A percentile compares a stretch with the other conserved stretches of the same genome.
Evolutionary conservation across 2,797 vertebrate genomes (phyloP).

Genomic region (Falco concolor): DNA sequence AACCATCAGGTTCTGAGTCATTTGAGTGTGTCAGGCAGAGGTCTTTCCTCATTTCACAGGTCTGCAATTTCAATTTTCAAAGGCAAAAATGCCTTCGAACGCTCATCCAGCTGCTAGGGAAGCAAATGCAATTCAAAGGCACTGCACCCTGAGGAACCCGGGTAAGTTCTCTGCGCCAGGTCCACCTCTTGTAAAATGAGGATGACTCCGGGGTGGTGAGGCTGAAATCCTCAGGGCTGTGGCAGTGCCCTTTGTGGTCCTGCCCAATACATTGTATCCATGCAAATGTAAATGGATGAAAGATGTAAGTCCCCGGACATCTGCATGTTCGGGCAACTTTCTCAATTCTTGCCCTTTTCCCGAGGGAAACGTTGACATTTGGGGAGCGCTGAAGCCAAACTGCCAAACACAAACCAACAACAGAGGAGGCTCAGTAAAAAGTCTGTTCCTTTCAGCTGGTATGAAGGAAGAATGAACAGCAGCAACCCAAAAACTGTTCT

Average conservation of each 20-base stretch:
- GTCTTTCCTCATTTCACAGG: rapidly evolving
- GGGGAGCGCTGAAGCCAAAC: background rate
- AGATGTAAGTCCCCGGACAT: background rate
- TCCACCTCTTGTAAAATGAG: rapidly evolving
- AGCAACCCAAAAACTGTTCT: too few species aligned
- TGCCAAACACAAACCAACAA: background rate
- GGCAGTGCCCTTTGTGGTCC: background rate
- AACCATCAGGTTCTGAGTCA: background rate
- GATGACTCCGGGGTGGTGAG: background rate
- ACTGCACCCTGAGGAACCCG: background rate
- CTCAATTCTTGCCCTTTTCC: background rate
- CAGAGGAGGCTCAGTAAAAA: background rate
- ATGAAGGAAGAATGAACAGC: background rate
- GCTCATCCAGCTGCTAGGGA: background rate
- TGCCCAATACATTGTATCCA: rapidly evolving
- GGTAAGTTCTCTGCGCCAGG: background rate
- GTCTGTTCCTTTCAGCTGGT: background rate
- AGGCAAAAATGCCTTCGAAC: background rate
- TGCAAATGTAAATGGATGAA: background rate
- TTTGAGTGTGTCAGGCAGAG: background rate
- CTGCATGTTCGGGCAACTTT: background rate
- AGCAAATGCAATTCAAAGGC: too few species aligned
- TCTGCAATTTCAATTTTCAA: background rate
- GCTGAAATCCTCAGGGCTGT: background rate
- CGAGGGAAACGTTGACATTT: background rate